phyloP scores from a whole-genome alignment of 2,113 vertebrate species.

The Rhodinocichla rosea region DNA sequence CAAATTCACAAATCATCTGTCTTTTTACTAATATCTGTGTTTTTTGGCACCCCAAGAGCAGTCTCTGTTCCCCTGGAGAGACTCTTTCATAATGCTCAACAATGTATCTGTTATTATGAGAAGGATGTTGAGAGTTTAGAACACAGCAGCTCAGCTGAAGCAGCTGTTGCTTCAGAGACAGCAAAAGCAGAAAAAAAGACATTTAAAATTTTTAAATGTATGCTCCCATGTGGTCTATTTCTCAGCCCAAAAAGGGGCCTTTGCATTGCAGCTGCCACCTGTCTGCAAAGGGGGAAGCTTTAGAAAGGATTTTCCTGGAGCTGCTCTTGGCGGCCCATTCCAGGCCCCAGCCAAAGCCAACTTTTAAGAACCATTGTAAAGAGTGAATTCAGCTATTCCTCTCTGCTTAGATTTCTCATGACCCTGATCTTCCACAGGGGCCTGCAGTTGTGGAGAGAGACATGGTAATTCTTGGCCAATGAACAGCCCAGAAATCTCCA shows the following conservation, averaged over 20 bases:
- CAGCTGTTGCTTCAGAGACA: constrained; percentile 60
- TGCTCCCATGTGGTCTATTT: constrained; percentile 49
- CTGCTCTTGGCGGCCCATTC: not conserved
- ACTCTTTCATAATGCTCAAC: constrained; percentile 48
- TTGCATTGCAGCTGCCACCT: constrained; percentile 63
- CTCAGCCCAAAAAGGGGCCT: constrained; percentile 39
- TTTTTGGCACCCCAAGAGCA: constrained; percentile 50
- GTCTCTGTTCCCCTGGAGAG: constrained; percentile 38
- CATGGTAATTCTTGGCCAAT: not conserved
- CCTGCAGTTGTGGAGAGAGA: not conserved
- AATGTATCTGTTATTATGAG: constrained; percentile 62
- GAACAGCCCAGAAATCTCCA: not conserved
- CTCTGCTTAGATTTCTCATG: constrained; percentile 33
- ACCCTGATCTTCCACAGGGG: not conserved
- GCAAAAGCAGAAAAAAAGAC: constrained; percentile 21
- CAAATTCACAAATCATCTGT: constrained; percentile 61
- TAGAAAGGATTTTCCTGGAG: constrained; percentile 27
- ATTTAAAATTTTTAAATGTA: constrained; percentile 6
- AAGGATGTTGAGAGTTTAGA: constrained; percentile 54
- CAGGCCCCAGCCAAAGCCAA: constrained; percentile 31
- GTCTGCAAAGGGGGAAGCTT: constrained; percentile 43
- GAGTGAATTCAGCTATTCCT: constrained; percentile 24
- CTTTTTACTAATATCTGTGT: constrained; percentile 56
- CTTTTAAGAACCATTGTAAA: constrained; percentile 4
- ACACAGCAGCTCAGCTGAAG: constrained; percentile 38